Base-by-base conservation (phyloP, 2,113 vertebrate genomes). In the Athene cunicularia region DNA sequence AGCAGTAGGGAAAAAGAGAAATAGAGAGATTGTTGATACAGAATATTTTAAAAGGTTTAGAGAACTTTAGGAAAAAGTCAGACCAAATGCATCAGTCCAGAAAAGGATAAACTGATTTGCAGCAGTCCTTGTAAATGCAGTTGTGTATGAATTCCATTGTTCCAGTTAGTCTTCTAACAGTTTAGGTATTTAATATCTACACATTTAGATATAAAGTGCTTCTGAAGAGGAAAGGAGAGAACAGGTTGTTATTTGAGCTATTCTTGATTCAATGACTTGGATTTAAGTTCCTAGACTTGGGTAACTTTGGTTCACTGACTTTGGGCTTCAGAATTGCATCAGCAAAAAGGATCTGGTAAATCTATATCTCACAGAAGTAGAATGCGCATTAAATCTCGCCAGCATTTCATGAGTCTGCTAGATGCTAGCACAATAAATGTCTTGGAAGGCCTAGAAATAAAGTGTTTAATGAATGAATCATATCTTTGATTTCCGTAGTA, bases 391-490 rank as follows among this genome's bases (percentile, higher is more conserved):
- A 66, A 82, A 74, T 83, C 24, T 94, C 71, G 22, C 21, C 58
- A 88, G 6, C 8, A 52, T 88, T 81, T 87, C 3, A 2, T 2
- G 5, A 70, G 37, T 27, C 60, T 88, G 33, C 21, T 70, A 55
- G 22, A 71, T 81, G 23, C 23, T 74, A 87, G 49, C 37, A 56
- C 52, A 93, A 63, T n/a, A 70, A 76, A 91, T 60, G 59, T 89
- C 2, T 2, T 85, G n/a, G n/a, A 79, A 86, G 47, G 39, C 28
- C 23, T 59, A 95, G 68, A 86, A 94, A 80, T 64, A n/a, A 75
- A 82, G 24, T 4, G 5, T 84, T 82, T 94, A 94, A 86, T 1
- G 13, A 93, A 55, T 94, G 76, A 94, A 21, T 95, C 83, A 91
- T 50, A 82, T 72, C 32, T 64, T 94, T 72, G 5, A 63, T 50